These are phyloP conservation scores for Chymomyza fuscimana DNA, from an alignment of 2,888 invertebrate species.

Conservation along the genomic window DNA sequence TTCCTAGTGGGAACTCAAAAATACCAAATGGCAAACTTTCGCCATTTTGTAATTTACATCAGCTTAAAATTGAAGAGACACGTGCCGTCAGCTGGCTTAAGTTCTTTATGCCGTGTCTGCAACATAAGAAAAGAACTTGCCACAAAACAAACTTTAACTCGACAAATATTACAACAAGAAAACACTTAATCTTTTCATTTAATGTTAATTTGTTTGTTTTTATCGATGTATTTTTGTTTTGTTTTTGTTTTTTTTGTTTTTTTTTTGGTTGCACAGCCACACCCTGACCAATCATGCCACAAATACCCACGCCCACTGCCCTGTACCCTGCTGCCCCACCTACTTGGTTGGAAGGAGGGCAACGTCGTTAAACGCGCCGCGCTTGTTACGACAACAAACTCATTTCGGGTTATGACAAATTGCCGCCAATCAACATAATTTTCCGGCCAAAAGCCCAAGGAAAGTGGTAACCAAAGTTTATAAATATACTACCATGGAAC, in stretches of 20 bases:
- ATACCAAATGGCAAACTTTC: not conserved
- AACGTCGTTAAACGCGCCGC: conserved; percentile 45
- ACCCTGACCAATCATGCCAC: conserved; percentile 1
- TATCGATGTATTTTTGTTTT: conserved; percentile 68
- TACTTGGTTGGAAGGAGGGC: conserved; percentile 10
- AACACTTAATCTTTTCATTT: conserved; percentile 76
- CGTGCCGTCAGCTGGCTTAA: not conserved
- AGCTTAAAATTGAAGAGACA: not conserved
- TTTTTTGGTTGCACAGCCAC: conserved; percentile 4
- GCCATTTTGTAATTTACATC: not conserved
- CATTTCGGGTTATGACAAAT: conserved; percentile 74
- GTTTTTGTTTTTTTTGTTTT: not conserved
- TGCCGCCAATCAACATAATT: conserved; percentile 75
- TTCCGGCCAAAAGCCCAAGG: conserved; percentile 48
- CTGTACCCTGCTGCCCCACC: not conserved
- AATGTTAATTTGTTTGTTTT: conserved; percentile 74
- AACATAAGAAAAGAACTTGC: conserved; percentile 19
- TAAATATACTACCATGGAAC: conserved; percentile 9
- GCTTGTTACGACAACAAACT: conserved; percentile 76
- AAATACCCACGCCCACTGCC: conserved; percentile 5
- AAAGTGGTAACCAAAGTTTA: conserved; percentile 41
- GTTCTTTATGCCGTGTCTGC: conserved; percentile 37
- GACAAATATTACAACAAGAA: conserved; percentile 18
- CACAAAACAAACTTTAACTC: conserved; percentile 58
- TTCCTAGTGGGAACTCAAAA: not conserved